These are phyloP conservation scores for Panzeria rudis DNA, from an alignment of 2,888 invertebrate genomes.

Conservation along the genomic window DNA sequence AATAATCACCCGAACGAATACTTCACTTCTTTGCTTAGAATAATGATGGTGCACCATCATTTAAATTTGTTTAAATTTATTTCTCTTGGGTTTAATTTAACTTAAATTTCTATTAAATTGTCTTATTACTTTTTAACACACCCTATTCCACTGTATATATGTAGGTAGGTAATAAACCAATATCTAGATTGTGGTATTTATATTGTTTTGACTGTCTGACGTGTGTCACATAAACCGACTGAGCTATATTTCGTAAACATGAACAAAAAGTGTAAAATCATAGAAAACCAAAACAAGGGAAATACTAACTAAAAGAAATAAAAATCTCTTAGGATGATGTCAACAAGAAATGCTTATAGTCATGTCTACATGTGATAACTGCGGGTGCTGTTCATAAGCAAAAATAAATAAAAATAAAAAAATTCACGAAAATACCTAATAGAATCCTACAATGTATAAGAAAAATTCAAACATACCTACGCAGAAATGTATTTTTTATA, in stretches of 20 bases:
- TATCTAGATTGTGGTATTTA: constrained; percentile 29
- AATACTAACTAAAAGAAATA: constrained; percentile 25
- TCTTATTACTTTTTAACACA: neutral
- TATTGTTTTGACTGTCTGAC: constrained; percentile 55
- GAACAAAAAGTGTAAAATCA: constrained; percentile 17
- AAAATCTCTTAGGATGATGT: constrained; percentile 46
- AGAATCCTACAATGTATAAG: constrained; percentile 36
- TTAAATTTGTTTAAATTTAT: no score
- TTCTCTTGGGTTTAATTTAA: no score
- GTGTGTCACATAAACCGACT: constrained; percentile 52
- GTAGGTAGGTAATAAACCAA: constrained; percentile 28
- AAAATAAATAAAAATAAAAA: neutral
- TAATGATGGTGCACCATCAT: no score
- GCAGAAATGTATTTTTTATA: neutral
- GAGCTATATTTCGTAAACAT: constrained; percentile 32
- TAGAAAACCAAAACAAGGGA: constrained; percentile 1
- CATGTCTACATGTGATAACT: constrained; percentile 59
- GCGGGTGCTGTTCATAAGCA: constrained; percentile 50
- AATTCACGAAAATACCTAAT: constrained; percentile 3
- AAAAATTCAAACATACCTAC: neutral
- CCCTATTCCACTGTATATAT: constrained; percentile 24
- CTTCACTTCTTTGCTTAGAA: no score
- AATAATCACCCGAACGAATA: no score
- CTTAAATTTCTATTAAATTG: no score
- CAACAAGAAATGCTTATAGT: constrained; percentile 46